phyloP scores from a whole-genome alignment of 1,140 invertebrate species.

The Drosophila pectinifera region DNA sequence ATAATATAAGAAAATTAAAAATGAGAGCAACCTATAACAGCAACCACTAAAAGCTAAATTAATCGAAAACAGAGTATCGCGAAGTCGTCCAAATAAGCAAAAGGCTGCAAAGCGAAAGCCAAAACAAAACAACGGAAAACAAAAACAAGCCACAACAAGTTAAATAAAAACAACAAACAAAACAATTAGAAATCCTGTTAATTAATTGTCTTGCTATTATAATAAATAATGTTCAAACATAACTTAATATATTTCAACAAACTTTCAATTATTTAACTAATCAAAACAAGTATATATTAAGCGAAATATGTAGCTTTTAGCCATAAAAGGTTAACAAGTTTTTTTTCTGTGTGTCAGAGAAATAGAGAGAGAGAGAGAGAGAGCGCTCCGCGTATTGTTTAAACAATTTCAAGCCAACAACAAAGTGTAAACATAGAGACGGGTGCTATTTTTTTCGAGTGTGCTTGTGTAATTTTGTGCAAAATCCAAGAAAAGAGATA shows the following conservation, averaged over 20 bases:
- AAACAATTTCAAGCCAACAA: constrained; percentile 54
- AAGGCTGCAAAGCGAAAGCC: neutral
- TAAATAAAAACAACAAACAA: constrained; percentile 1
- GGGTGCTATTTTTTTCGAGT: constrained; percentile 34
- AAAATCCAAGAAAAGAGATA: neutral
- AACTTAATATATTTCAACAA: too few relatives aligned
- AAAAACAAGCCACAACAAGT: neutral
- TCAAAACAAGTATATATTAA: neutral
- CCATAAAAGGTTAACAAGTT: too few relatives aligned
- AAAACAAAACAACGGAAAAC: constrained; percentile 7
- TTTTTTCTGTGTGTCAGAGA: constrained; percentile 1
- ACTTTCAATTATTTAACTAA: too few relatives aligned
- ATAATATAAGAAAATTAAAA: constrained; percentile 42
- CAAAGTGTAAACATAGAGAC: constrained; percentile 37
- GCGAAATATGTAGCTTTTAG: neutral
- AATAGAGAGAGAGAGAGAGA: neutral
- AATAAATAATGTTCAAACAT: neutral
- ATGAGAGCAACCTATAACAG: constrained; percentile 31
- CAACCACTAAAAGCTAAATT: constrained; percentile 3
- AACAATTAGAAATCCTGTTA: neutral
- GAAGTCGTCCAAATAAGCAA: neutral
- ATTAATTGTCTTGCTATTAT: neutral
- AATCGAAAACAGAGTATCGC: constrained; percentile 4
- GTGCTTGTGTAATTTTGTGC: constrained; percentile 31
- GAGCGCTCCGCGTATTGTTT: constrained; percentile 49